Evolutionary conservation across 2,113 vertebrate genomes (phyloP), one percentile per base, ranked within the genome.

Genomic region (Colistium nudipinnis): DNA sequence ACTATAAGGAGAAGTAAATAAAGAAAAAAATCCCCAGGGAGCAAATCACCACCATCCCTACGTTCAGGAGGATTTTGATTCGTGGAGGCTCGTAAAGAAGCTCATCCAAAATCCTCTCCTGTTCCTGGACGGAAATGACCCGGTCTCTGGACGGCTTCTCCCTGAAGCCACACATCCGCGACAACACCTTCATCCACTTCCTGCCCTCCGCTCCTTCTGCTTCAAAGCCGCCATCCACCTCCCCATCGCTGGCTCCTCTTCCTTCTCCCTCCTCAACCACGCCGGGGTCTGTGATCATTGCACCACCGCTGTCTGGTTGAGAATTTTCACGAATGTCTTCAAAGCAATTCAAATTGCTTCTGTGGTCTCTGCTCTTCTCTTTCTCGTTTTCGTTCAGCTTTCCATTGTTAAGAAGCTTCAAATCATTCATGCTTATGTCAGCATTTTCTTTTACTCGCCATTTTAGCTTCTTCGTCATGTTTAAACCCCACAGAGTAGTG

Each of bases 401-500:
- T 12, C 2, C 4, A 8, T 45, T 17, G 35, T 53, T 74, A 20
- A 81, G 44, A 55, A 47, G 65, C 75, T 92, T 83, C 24, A 92
- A 78, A 70, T 85, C 90, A 75, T 83, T 92, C 0, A 86, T 72
- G 0, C 91, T 87, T 10, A 93, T 91, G 31, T 64, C 76, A 74
- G 27, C 74, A 6, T 33, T 48, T 6, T 47, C 39, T 4, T 36
- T 63, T 20, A 28, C 56, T 27, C 56, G 28, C 9, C 91, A 67
- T 78, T 1, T 87, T 19, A 8, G 52, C 13, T 49, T 39, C 9
- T 85, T 81, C 20, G 85, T 82, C 48, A 83, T 87, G 63, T 81
- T 91, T 51, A 95, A 62, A 0, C 96, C 96, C 96, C 97, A 98
- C 60, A 97, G 87, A 4, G 96, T 98, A 19, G 96, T 96, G 1